These are phyloP conservation scores for Calonectris borealis DNA, from an alignment of 2,113 vertebrate species.

Conservation along the genomic window DNA sequence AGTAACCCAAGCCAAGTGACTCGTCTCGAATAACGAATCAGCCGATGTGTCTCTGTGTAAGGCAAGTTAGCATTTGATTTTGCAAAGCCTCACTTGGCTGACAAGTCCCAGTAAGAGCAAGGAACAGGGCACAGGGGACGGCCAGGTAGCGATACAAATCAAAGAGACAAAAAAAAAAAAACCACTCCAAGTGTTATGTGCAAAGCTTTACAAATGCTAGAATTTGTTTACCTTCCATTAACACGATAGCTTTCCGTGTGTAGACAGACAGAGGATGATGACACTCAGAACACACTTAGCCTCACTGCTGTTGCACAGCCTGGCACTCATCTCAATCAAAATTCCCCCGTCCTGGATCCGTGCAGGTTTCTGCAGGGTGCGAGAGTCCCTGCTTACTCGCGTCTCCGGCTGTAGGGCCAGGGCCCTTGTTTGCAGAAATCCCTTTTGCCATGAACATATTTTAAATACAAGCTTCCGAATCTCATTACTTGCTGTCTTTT, in stretches of 20 bases:
- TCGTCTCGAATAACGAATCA: fast-evolving
- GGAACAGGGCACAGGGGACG: background rate
- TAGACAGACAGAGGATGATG: background rate
- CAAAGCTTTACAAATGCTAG: background rate
- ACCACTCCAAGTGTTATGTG: background rate
- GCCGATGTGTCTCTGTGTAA: background rate
- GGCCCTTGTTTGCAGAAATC: background rate
- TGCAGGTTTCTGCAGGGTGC: background rate
- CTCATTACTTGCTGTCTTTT: slow-evolving; percentile 22
- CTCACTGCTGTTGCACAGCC: background rate
- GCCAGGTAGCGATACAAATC: background rate
- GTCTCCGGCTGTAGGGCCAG: background rate
- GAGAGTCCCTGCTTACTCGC: fast-evolving
- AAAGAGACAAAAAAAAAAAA: background rate
- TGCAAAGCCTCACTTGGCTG: background rate
- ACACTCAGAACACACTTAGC: background rate
- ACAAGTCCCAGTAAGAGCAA: background rate
- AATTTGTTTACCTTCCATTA: background rate
- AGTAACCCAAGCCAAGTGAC: background rate
- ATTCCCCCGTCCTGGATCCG: fast-evolving
- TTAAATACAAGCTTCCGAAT: slow-evolving; percentile 9
- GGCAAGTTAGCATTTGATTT: background rate
- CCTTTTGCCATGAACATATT: background rate
- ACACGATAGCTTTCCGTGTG: background rate
- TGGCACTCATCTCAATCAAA: background rate